Evolutionary conservation across 2,113 vertebrate genomes (phyloP), one percentile per base, ranked within the genome.

Genomic region (Genyomyrus donnyi): DNA sequence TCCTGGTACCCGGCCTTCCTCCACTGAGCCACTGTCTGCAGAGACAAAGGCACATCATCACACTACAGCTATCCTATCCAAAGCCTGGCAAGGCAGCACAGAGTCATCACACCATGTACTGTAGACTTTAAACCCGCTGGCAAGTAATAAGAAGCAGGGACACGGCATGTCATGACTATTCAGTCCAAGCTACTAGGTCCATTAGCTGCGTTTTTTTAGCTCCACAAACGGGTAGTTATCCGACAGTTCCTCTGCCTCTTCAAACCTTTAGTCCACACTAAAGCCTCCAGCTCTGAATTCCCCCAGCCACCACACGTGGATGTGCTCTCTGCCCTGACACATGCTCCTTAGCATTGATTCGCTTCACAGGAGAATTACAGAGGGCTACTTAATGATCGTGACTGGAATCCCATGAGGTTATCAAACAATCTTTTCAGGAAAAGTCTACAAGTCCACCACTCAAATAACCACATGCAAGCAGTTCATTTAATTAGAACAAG

Each of bases 1-100:
- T 99, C 98, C 91, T 99, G 98, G 88, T 99, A 99, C 13, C 98
- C 98, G 0, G 98, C 97, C 90, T 99, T 99, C 89, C 98, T 96
- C 98, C 98, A 99, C 93, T 99, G 98, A 48, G 98, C 96, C 89
- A 99, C 98, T 0, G 97, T 99, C 98, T 99, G 91, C 74, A 80
- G n/a, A n/a, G 56, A 49, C 10, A 48, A 35, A 52, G n/a, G 50
- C 27, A 42, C 6, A 31, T 53, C 27, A 31, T 27, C 62, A 13
- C 62, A 70, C 62, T 13, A 66, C 62, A 66, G 27, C 62, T 5
- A 70, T 27, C 27, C 27, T 13, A 70, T 11, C 1, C 62, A 70
- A 70, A 70, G 62, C 62, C 62, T 31, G n/a, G 10, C n/a, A 13
- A 5, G 62, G 62, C n/a, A 31, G 62, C 9, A 27, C 62, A 13